Percentiles rank a stretch among this genome's conserved stretches.
Conservation (phyloP, 2,888 invertebrate species). For the Lamproptera curius region DNA sequence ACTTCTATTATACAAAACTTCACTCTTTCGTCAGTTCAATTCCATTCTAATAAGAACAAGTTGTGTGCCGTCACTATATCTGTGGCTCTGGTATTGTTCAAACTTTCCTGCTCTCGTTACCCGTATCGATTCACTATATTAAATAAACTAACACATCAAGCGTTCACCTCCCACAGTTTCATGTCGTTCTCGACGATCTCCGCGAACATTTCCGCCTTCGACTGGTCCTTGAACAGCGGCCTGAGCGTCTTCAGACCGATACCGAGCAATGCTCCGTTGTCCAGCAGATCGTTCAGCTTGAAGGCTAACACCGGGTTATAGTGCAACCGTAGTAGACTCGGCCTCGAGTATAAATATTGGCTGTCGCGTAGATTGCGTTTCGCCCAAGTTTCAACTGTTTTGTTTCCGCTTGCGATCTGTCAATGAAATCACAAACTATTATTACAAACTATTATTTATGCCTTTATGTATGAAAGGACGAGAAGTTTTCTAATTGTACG, state of each 20-base stretch:
- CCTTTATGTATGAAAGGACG: no score
- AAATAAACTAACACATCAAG: no score
- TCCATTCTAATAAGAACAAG: no score
- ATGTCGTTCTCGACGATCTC: constrained; percentile 93
- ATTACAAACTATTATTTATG: no score
- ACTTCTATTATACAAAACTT: no score
- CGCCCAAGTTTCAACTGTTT: constrained; percentile 87
- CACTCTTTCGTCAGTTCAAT: no score
- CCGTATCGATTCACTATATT: background rate
- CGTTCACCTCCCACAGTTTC: constrained; percentile 86
- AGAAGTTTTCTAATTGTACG: no score
- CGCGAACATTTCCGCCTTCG: constrained; percentile 84
- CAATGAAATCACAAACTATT: no score
- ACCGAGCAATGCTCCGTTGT: constrained; percentile 88
- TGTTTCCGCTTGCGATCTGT: constrained; percentile 86
- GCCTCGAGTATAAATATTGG: constrained; percentile 88
- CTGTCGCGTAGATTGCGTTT: constrained; percentile 81
- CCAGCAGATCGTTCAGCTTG: constrained; percentile 83
- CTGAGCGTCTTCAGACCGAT: constrained; percentile 85
- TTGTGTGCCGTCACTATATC: no score
- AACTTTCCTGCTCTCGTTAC: no score
- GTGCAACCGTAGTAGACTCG: constrained; percentile 87
- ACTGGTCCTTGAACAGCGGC: constrained; percentile 84
- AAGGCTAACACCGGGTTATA: constrained; percentile 83
- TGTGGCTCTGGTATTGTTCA: no score